Evolutionary conservation across 2,888 invertebrate genomes (phyloP).

Genomic region (Spialia ferax): DNA sequence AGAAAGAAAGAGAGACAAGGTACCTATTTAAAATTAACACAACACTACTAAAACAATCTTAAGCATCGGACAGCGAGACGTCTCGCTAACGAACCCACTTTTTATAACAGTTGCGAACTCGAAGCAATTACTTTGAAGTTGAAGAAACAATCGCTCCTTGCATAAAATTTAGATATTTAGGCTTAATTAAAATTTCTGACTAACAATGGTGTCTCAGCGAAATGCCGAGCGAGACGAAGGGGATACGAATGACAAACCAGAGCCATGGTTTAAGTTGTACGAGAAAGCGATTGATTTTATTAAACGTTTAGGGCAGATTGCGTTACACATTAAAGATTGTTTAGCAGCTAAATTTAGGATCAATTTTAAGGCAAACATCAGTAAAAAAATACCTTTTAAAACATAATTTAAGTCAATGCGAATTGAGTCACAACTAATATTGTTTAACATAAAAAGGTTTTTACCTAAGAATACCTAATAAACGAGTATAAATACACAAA

Average conservation of each 20-base stretch:
- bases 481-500: too few relatives aligned
- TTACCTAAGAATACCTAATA: too few relatives aligned
- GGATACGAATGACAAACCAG: constrained; percentile 61
- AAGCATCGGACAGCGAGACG: neutral
- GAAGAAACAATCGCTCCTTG: constrained; percentile 39
- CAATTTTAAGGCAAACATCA: too few relatives aligned
- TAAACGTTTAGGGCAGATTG: too few relatives aligned
- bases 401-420: too few relatives aligned
- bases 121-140: constrained; percentile 32
- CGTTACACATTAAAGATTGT: too few relatives aligned
- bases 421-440: too few relatives aligned
- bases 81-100: constrained; percentile 28
- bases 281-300: constrained; percentile 38
- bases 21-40: neutral
- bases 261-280: constrained; percentile 47
- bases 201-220: constrained; percentile 74
- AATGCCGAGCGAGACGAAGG: constrained; percentile 68
- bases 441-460: too few relatives aligned
- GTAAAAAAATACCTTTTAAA: too few relatives aligned
- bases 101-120: constrained; percentile 20
- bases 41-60: neutral
- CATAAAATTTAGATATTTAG: constrained; percentile 41
- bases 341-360: too few relatives aligned
- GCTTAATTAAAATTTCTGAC: constrained; percentile 78
- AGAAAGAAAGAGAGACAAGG: too few relatives aligned